Base-by-base conservation (phyloP, 2,888 invertebrate genomes). In the Helleia helle region DNA sequence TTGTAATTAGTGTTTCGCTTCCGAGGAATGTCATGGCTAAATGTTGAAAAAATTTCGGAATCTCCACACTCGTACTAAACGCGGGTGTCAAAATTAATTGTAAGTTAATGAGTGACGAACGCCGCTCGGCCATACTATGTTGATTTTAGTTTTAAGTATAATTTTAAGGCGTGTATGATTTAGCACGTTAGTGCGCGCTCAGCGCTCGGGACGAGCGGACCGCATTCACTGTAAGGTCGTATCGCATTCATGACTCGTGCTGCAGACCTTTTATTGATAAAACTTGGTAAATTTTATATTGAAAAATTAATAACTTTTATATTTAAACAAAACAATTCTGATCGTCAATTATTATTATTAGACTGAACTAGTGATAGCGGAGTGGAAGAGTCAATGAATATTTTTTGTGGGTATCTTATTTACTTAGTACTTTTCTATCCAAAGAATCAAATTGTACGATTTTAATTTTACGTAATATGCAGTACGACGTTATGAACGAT, bases 91-190 rank as follows among this genome's bases (percentile, higher is more conserved):
- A 46, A 45, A 41, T 46, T 47, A 39, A 54, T 48, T 41, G 46
- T 52, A 49, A 51, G 47, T 51, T 40, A 26, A 41, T 40, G 42
- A 48, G 47, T 43, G 47, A 36, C 42, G 38, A 44, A 54, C 53
- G 50, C 45, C 46, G 56, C 40, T 54, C 58, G 57, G 61, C 62
- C 59, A 57, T 60, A 58, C 55, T 52, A 47, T 53, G 47, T 56
- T 53, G 38, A 42, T 50, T 51, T 57, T 57, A 54, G 50, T 56
- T 48, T 52, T 58, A 56, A 54, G 53, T 42, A 52, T 51, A 52
- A 49, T 47, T 43, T 54, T 44, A 55, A 43, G 51, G 48, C 50
- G 48, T 49, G 46, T 38, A 46, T 47, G 40, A 39, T 54, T 42
- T 36, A 29, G 47, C 38, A 38, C 40, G 41, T 41, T 28, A 36